phyloP scores from a whole-genome alignment of 1,140 invertebrate species.

The Drosophila tani region DNA sequence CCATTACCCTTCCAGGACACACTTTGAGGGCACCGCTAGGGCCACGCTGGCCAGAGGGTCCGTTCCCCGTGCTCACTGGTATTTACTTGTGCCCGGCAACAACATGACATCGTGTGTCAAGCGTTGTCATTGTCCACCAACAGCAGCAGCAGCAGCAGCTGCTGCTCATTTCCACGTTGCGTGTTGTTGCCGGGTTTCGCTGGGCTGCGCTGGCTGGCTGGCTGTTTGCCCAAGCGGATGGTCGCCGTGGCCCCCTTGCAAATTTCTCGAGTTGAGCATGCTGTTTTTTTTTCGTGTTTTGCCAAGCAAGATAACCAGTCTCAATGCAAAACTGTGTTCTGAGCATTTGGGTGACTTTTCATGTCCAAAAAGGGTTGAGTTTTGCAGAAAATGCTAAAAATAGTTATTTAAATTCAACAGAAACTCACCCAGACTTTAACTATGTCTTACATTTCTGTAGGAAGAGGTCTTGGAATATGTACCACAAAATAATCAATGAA shows the following conservation, averaged over 20 bases:
- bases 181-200: conserved; percentile 37
- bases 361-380: background rate
- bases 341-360: conserved; percentile 11
- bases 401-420: conserved; percentile 3
- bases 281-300: conserved; percentile 32
- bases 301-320: conserved; percentile 47
- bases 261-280: conserved; percentile 37
- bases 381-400: conserved; percentile 11
- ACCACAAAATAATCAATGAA: background rate
- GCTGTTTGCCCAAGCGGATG: conserved; percentile 31
- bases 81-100: conserved; percentile 53
- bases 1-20: conserved; percentile 53
- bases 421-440: background rate
- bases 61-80: conserved; percentile 35
- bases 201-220: conserved; percentile 14
- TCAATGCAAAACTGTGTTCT: conserved; percentile 1
- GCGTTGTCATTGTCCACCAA: conserved; percentile 56
- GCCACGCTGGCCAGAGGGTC: conserved; percentile 13
- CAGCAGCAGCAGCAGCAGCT: conserved; percentile 31
- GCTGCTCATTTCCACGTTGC: conserved; percentile 64
- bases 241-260: conserved; percentile 39
- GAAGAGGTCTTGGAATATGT: background rate
- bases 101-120: conserved; percentile 60
- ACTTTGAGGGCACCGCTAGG: conserved; percentile 40
- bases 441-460: background rate